These are phyloP conservation scores for Progne subis DNA, from an alignment of 2,113 vertebrate genomes.

Conservation along the genomic window DNA sequence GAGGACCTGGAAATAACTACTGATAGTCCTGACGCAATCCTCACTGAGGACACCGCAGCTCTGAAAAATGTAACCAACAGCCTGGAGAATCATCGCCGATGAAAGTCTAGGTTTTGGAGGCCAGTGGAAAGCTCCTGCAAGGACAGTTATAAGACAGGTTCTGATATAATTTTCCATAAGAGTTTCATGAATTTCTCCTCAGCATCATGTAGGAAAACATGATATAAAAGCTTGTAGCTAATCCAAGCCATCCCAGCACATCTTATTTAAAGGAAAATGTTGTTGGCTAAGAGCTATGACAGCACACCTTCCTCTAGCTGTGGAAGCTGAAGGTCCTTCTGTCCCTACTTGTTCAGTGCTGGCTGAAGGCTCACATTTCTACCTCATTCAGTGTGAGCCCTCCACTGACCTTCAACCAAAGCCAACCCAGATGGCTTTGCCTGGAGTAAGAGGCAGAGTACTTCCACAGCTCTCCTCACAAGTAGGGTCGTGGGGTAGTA, in stretches of 20 bases:
- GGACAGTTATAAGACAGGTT: not conserved
- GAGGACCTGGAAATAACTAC: constrained; percentile 50
- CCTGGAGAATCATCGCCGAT: constrained; percentile 10
- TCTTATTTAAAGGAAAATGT: not conserved
- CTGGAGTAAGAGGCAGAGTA: not conserved
- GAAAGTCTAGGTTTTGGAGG: not conserved
- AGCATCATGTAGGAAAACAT: not conserved
- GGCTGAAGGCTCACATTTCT: not conserved
- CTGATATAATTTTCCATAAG: not conserved
- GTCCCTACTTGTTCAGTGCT: not conserved
- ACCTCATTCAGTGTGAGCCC: not conserved
- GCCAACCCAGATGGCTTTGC: not conserved
- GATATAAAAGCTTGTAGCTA: not conserved
- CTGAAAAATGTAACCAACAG: constrained; percentile 29
- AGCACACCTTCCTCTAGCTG: not conserved
- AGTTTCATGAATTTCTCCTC: not conserved
- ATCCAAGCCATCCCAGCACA: not conserved
- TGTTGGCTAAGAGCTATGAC: not conserved
- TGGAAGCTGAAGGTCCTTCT: not conserved
- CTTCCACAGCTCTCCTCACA: not conserved
- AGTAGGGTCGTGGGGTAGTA: not conserved
- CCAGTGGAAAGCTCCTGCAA: not conserved
- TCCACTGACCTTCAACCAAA: not conserved
- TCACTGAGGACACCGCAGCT: not conserved
- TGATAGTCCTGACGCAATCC: constrained; percentile 32